These are phyloP conservation scores for Atherinomorus stipes DNA, from an alignment of 2,113 vertebrate genomes.

Conservation along the genomic window DNA sequence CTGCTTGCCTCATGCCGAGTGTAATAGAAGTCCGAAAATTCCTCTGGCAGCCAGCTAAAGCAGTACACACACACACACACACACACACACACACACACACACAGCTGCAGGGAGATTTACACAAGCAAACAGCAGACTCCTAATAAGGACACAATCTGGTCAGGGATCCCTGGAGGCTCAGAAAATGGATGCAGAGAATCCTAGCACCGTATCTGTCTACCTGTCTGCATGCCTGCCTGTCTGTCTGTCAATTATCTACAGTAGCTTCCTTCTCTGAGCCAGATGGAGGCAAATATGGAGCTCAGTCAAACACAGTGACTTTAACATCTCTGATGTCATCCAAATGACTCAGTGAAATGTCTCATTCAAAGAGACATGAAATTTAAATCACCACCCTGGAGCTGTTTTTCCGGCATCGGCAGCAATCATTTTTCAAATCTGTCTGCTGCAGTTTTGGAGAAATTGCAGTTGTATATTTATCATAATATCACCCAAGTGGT, in stretches of 20 bases:
- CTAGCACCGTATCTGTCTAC: slow-evolving; percentile 15
- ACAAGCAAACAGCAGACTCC: slow-evolving; percentile 41
- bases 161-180: slow-evolving; percentile 48
- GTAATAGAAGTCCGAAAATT: slow-evolving; percentile 56
- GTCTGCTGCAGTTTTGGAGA: slow-evolving; percentile 2
- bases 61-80: not conserved
- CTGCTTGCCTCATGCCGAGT: slow-evolving; percentile 45
- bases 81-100: not conserved
- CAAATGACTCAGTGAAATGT: slow-evolving; percentile 17
- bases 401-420: slow-evolving; percentile 27
- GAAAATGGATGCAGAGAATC: slow-evolving; percentile 24
- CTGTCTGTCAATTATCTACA: slow-evolving; percentile 17
- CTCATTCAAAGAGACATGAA: slow-evolving; percentile 19
- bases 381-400: slow-evolving; percentile 39
- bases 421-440: slow-evolving; percentile 33
- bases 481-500: not conserved
- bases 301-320: slow-evolving; percentile 23
- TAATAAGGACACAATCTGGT: slow-evolving; percentile 68
- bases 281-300: slow-evolving; percentile 12
- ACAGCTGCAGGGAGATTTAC: slow-evolving; percentile 43
- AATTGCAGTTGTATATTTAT: slow-evolving; percentile 5
- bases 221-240: not conserved
- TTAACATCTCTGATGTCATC: slow-evolving; percentile 12
- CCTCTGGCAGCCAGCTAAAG: slow-evolving; percentile 28
- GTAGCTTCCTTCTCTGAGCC: slow-evolving; percentile 11